phyloP scores from a whole-genome alignment of 2,888 invertebrate species.

The Tholera decimalis region DNA sequence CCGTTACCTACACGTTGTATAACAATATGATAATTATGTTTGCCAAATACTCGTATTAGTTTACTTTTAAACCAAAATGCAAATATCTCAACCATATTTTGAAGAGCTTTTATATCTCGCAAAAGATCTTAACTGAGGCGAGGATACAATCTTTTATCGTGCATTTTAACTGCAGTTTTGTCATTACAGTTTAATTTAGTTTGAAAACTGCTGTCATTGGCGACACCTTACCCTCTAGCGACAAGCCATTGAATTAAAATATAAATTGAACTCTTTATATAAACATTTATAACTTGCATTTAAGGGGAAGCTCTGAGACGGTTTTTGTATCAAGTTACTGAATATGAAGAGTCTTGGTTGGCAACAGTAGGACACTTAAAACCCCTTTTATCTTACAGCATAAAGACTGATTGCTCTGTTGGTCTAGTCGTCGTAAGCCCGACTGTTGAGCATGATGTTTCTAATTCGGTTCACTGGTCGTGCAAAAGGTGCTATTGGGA shows the following conservation, averaged over 20 bases:
- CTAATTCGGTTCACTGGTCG: too few relatives aligned
- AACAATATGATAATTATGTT: too few relatives aligned
- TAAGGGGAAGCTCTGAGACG: constrained; percentile 71
- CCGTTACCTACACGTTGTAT: too few relatives aligned
- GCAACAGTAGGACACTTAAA: neutral
- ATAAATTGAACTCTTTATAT: constrained; percentile 89
- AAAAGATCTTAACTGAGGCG: constrained; percentile 34
- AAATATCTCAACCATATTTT: constrained; percentile 32
- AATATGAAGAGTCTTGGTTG: neutral
- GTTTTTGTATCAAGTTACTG: neutral
- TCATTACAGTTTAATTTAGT: constrained; percentile 72
- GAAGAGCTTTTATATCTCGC: constrained; percentile 40
- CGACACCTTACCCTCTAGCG: constrained; percentile 79
- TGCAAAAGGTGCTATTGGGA: too few relatives aligned
- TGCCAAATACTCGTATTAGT: constrained; percentile 11
- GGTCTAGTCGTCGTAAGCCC: too few relatives aligned
- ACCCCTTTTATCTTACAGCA: neutral
- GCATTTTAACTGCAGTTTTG: constrained; percentile 48
- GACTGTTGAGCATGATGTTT: too few relatives aligned
- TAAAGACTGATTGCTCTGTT: too few relatives aligned
- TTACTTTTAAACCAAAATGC: constrained; percentile 10
- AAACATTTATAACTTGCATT: constrained; percentile 89
- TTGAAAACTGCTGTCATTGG: constrained; percentile 71
- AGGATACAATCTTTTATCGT: constrained; percentile 52
- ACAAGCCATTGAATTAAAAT: constrained; percentile 86